Percentiles rank a stretch among this genome's conserved stretches.
These are phyloP conservation scores for Phlogophora meticulosa DNA, from an alignment of 2,888 invertebrate species.

Conservation along the genomic window DNA sequence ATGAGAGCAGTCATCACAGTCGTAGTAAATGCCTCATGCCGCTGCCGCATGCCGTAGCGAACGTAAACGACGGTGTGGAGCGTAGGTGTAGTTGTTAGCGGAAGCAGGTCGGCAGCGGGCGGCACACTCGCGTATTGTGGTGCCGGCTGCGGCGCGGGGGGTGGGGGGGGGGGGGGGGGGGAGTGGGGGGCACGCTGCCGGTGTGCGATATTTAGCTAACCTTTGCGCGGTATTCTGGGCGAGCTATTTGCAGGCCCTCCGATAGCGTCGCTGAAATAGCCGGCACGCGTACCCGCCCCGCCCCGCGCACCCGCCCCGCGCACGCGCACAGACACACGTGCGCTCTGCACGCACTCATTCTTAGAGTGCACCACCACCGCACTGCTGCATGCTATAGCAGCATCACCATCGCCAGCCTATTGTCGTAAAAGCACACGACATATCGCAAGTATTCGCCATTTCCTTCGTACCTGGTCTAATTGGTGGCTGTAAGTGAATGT, in stretches of 20 bases:
- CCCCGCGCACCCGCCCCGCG: slow-evolving; percentile 34
- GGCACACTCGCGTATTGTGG: not conserved
- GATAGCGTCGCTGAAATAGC: slow-evolving; percentile 71
- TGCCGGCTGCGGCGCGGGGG: not conserved
- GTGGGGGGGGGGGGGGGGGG: not conserved
- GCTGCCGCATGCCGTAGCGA: slow-evolving; percentile 35
- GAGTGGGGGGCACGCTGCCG: slow-evolving; percentile 34
- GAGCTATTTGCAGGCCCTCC: slow-evolving; percentile 77
- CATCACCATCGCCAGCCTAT: not conserved
- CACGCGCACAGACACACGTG: slow-evolving; percentile 18
- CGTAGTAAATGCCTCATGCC: slow-evolving; percentile 49
- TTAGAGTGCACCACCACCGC: not conserved
- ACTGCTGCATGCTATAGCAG: not conserved
- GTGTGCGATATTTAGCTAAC: slow-evolving; percentile 75
- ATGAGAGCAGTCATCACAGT: not conserved
- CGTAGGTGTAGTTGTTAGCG: slow-evolving; percentile 47
- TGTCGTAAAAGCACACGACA: not conserved
- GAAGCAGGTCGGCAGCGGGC: slow-evolving; percentile 39
- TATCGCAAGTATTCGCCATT: not conserved
- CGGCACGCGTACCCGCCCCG: slow-evolving; percentile 56
- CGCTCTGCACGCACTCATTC: slow-evolving; percentile 4
- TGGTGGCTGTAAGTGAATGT: too few species aligned
- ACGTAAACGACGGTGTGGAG: slow-evolving; percentile 33
- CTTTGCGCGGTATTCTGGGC: slow-evolving; percentile 81
- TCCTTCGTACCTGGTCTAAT: too few species aligned